A percentile compares a stretch with the other conserved stretches of the same genome.
Evolutionary conservation across 2,888 invertebrate genomes (phyloP).

Genomic region (Slavum lentiscoides): DNA sequence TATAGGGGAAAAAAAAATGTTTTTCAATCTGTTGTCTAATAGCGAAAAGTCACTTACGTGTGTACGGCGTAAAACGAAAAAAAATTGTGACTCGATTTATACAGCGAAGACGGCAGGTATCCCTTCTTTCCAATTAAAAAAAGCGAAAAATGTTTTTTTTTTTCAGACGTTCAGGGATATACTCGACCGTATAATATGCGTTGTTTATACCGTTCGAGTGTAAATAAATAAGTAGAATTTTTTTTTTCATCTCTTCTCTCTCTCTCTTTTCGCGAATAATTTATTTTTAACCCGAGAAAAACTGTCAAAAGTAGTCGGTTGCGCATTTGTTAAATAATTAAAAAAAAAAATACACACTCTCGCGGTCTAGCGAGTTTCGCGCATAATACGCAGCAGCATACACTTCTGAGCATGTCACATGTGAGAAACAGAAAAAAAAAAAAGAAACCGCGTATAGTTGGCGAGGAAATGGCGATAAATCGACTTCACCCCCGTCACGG

Average conservation of each 20-base stretch:
- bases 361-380: no score
- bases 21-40: neutral
- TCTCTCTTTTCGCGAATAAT: neutral
- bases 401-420: no score
- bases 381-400: no score
- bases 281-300: constrained; percentile 41
- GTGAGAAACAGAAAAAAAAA: no score
- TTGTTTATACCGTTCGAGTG: neutral
- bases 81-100: neutral
- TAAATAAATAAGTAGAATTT: neutral
- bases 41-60: neutral
- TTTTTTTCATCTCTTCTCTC: neutral
- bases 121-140: constrained; percentile 23
- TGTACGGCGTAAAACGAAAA: neutral
- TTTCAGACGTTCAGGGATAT: constrained; percentile 22
- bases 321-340: neutral
- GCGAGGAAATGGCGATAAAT: no score
- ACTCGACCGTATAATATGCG: neutral
- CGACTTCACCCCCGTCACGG: no score
- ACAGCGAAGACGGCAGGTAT: neutral
- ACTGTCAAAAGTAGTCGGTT: constrained; percentile 20
- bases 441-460: no score
- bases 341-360: no score
- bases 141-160: constrained; percentile 26
- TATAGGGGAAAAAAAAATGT: no score